A percentile compares a stretch with the other conserved stretches of the same genome.
Evolutionary conservation across 2,113 vertebrate genomes (phyloP).

Genomic region (Euleptes europaea): DNA sequence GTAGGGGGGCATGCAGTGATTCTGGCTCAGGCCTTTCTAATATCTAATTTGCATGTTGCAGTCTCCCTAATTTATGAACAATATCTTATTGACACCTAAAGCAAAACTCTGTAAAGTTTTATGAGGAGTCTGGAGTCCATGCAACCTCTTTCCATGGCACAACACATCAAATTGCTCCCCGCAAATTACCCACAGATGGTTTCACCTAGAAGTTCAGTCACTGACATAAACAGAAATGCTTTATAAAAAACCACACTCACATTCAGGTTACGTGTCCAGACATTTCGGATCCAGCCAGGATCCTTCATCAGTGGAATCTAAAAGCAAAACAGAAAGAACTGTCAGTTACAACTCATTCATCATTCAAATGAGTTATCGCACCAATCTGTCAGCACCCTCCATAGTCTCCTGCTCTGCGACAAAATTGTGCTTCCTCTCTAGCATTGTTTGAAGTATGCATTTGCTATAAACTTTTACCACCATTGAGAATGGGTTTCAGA

Average conservation of each 20-base stretch:
- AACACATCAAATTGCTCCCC: neutral
- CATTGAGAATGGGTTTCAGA: neutral
- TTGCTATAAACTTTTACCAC: neutral
- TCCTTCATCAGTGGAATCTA: constrained; percentile 79
- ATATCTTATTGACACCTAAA: neutral
- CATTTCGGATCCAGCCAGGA: constrained; percentile 76
- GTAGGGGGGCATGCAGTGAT: neutral
- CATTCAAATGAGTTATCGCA: neutral
- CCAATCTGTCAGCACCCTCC: neutral
- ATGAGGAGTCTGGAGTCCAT: neutral
- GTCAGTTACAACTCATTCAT: neutral
- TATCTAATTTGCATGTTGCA: neutral
- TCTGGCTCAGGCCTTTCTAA: neutral
- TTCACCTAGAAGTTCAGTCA: neutral
- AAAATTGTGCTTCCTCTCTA: neutral
- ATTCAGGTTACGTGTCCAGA: constrained; percentile 76
- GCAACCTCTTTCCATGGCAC: neutral
- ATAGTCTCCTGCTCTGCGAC: neutral
- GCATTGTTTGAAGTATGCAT: neutral
- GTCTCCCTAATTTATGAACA: neutral
- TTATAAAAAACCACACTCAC: constrained; percentile 59
- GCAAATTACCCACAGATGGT: neutral
- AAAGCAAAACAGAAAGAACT: constrained; percentile 43
- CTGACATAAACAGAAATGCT: constrained; percentile 4
- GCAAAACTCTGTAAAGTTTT: neutral